phyloP scores from a whole-genome alignment of 2,888 invertebrate genomes.

The Autographa gamma region DNA sequence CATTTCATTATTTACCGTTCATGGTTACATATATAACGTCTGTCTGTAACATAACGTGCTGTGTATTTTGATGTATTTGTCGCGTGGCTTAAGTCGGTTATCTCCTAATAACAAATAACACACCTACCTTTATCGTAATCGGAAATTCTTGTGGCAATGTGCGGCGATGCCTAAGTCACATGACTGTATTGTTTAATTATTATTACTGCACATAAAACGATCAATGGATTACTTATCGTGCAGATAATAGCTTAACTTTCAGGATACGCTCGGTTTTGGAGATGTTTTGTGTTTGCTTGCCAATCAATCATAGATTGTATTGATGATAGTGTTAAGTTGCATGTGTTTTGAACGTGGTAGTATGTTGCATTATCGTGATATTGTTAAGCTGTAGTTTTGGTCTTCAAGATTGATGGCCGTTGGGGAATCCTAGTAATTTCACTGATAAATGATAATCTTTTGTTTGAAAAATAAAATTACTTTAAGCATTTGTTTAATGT shows the following conservation, averaged over 20 bases:
- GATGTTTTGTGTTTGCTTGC: constrained; percentile 36
- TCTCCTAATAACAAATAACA: constrained; percentile 2
- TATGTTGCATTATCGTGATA: background rate
- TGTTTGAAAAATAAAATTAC: background rate
- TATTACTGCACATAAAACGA: constrained; percentile 7
- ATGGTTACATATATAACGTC: too few relatives aligned
- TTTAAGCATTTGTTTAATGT: background rate
- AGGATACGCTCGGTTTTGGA: constrained; percentile 15
- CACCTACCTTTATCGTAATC: background rate
- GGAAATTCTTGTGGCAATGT: background rate
- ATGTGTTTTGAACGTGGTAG: constrained; percentile 31
- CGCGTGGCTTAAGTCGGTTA: background rate
- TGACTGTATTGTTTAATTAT: background rate
- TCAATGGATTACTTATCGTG: constrained; percentile 48
- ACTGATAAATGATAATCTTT: background rate
- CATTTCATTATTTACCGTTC: too few relatives aligned
- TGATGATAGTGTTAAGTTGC: constrained; percentile 16
- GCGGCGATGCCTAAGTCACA: background rate
- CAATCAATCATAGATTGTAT: constrained; percentile 34
- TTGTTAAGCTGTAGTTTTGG: constrained; percentile 3
- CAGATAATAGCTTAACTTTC: constrained; percentile 22
- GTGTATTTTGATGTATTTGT: background rate
- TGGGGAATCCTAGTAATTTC: constrained; percentile 4
- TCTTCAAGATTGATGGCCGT: constrained; percentile 3
- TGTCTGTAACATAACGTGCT: too few relatives aligned